These are phyloP conservation scores for Bufo bufo DNA, from an alignment of 2,113 vertebrate genomes.

Conservation along the genomic window DNA sequence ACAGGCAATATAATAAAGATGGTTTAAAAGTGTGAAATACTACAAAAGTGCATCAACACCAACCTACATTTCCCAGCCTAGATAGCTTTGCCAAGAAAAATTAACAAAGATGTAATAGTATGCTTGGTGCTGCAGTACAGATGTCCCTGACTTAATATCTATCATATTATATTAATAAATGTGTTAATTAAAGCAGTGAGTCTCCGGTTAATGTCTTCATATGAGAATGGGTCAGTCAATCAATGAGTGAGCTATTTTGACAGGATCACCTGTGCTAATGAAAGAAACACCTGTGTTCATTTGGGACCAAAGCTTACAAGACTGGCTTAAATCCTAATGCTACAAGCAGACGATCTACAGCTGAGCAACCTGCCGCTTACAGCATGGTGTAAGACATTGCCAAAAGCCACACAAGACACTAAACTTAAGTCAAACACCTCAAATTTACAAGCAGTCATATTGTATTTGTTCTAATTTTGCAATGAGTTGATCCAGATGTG, in stretches of 20 bases:
- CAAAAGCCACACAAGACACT: slow-evolving; percentile 45
- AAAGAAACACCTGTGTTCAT: slow-evolving; percentile 45
- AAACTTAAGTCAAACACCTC: slow-evolving; percentile 34
- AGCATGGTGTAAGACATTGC: slow-evolving; percentile 5
- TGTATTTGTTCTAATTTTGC: slow-evolving; percentile 39
- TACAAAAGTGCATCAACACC: neutral
- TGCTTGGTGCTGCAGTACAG: neutral
- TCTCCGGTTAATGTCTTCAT: neutral
- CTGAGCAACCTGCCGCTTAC: slow-evolving; percentile 22
- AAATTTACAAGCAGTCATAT: slow-evolving; percentile 37
- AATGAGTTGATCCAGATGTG: slow-evolving; percentile 33
- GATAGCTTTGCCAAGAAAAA: slow-evolving; percentile 11
- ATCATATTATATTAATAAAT: slow-evolving; percentile 31
- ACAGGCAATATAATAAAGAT: neutral
- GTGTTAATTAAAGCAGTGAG: slow-evolving; percentile 3
- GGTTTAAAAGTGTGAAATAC: neutral
- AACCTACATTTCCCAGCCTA: too few species aligned
- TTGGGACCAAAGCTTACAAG: slow-evolving; percentile 11
- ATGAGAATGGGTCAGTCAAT: slow-evolving; percentile 19
- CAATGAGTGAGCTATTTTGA: slow-evolving; percentile 11
- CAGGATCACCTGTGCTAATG: slow-evolving; percentile 37
- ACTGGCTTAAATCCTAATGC: slow-evolving; percentile 30
- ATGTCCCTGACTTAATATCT: slow-evolving; percentile 10
- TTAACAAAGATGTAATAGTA: neutral
- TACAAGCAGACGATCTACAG: slow-evolving; percentile 33